phyloP scores from a whole-genome alignment of 2,888 invertebrate genomes.

The Trachelus iudaicus region DNA sequence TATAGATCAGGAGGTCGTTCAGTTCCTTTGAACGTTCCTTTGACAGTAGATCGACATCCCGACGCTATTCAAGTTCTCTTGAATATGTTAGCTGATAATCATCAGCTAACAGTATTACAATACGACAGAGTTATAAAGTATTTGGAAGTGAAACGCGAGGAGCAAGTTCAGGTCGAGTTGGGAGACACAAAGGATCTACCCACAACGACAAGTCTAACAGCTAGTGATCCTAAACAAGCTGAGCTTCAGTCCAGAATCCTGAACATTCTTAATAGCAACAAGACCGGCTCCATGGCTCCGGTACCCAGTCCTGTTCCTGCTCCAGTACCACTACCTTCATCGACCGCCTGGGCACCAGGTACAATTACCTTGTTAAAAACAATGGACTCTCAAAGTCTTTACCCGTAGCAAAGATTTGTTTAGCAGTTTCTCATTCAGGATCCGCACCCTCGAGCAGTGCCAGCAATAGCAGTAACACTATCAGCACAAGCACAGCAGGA shows the following conservation, averaged over 20 bases:
- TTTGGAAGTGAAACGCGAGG: constrained; percentile 78
- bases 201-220: constrained; percentile 62
- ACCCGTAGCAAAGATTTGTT: constrained; percentile 5
- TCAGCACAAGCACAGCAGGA: constrained; percentile 45
- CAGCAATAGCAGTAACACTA: constrained; percentile 32
- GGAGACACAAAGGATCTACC: constrained; percentile 73
- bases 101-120: constrained; percentile 79
- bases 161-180: constrained; percentile 80
- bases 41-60: constrained; percentile 65
- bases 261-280: constrained; percentile 78
- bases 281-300: constrained; percentile 49
- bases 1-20: constrained; percentile 71
- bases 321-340: constrained; percentile 45
- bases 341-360: constrained; percentile 56
- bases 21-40: constrained; percentile 69
- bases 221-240: constrained; percentile 71
- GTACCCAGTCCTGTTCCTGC: constrained; percentile 59
- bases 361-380: constrained; percentile 29
- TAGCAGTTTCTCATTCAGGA: not conserved
- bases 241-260: constrained; percentile 83
- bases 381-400: not conserved
- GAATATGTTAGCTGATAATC: constrained; percentile 85
- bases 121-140: constrained; percentile 82
- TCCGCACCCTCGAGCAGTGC: constrained; percentile 42
- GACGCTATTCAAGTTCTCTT: constrained; percentile 67